Conservation (phyloP, 1,140 invertebrate genomes). For the Pseudomyrmex cubaensis region DNA sequence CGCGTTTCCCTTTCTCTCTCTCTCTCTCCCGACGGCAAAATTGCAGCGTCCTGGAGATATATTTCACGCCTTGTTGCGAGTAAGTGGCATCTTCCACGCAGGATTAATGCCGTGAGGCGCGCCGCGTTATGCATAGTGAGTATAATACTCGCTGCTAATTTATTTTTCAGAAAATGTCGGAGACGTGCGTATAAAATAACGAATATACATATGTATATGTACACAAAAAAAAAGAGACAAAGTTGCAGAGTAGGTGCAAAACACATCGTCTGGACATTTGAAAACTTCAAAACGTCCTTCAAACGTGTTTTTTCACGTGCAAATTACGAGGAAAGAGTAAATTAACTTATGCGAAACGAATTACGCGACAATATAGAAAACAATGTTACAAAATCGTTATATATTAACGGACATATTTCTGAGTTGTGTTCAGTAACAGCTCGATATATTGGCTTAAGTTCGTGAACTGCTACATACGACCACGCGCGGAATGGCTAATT, state of each 20-base stretch:
- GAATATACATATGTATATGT: constrained; percentile 12
- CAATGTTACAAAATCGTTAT: background rate
- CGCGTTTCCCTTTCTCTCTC: background rate
- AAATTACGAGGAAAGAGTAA: background rate
- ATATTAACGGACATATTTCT: background rate
- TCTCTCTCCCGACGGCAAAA: constrained; percentile 1
- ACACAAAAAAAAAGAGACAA: background rate
- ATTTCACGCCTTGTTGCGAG: constrained; percentile 57
- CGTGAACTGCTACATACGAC: constrained; percentile 12
- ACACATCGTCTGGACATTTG: background rate
- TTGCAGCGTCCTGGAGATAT: constrained; percentile 46
- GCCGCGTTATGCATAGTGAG: constrained; percentile 30
- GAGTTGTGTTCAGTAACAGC: constrained; percentile 13
- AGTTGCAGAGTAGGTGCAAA: constrained; percentile 12
- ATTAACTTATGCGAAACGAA: no score
- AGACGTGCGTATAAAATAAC: constrained; percentile 37
- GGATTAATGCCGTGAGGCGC: constrained; percentile 42
- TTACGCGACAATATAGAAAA: no score
- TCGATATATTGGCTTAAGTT: constrained; percentile 43
- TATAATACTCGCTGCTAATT: constrained; percentile 44
- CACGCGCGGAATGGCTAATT: constrained; percentile 19
- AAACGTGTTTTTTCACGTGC: background rate
- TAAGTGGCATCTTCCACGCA: constrained; percentile 55
- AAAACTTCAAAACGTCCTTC: no score
- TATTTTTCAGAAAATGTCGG: constrained; percentile 39